A percentile compares a stretch with the other conserved stretches of the same genome.
These are phyloP conservation scores for Saturnia pavonia DNA, from an alignment of 2,888 invertebrate species.

Conservation along the genomic window DNA sequence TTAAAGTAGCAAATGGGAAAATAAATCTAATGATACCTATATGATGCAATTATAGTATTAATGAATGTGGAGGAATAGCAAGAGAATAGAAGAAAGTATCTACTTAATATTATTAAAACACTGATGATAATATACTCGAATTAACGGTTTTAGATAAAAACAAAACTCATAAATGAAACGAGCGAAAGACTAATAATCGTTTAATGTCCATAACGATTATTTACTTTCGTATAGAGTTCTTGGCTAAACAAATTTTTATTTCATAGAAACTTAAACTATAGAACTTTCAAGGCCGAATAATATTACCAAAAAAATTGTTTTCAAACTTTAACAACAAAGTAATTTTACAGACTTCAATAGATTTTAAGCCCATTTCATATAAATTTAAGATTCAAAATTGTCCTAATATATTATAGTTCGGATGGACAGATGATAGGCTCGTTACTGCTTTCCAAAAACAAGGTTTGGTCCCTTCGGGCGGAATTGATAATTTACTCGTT, in stretches of 20 bases:
- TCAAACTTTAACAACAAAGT: conserved; percentile 23
- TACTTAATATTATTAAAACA: neutral
- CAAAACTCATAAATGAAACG: neutral
- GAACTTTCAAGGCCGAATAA: conserved; percentile 42
- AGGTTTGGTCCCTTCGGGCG: conserved; percentile 70
- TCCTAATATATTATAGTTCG: conserved; percentile 32
- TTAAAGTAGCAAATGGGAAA: no score
- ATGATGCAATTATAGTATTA: neutral
- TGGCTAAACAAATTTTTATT: conserved; percentile 31
- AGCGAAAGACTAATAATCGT: neutral
- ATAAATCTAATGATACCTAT: neutral
- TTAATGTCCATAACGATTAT: neutral
- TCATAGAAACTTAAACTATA: conserved; percentile 35
- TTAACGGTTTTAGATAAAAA: no score
- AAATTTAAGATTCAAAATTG: conserved; percentile 44
- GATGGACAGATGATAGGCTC: conserved; percentile 62
- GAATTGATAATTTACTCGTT: conserved; percentile 81
- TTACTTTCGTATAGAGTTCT: neutral
- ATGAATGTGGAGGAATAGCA: neutral
- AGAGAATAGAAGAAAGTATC: neutral
- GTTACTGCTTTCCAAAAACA: conserved; percentile 75
- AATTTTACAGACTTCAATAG: conserved; percentile 28
- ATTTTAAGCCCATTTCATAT: conserved; percentile 36
- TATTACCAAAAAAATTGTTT: conserved; percentile 39
- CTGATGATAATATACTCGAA: no score